phyloP scores from a whole-genome alignment of 2,888 invertebrate genomes.

The Diabrotica balteata region DNA sequence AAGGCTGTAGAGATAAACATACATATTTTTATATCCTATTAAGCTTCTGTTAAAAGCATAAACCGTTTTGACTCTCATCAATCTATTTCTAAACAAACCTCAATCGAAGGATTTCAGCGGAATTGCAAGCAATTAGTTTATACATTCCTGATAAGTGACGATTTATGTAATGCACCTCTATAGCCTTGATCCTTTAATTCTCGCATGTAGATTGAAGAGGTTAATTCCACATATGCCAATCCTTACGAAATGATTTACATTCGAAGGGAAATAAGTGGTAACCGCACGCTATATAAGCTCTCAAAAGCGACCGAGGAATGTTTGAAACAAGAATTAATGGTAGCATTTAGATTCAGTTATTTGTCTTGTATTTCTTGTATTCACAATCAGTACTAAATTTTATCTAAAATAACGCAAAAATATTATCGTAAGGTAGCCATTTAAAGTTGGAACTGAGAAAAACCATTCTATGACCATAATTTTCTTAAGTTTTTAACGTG shows the following conservation, averaged over 20 bases:
- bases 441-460: too few relatives aligned
- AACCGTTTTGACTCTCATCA: too few relatives aligned
- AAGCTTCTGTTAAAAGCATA: too few relatives aligned
- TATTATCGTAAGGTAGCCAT: too few relatives aligned
- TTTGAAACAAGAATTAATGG: neutral
- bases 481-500: too few relatives aligned
- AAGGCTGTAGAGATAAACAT: too few relatives aligned
- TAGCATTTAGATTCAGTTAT: neutral
- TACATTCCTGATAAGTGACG: constrained; percentile 12
- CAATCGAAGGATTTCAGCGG: too few relatives aligned
- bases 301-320: constrained; percentile 9
- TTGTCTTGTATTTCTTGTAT: neutral
- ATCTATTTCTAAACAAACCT: too few relatives aligned
- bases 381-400: neutral
- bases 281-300: neutral
- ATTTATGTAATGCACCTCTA: too few relatives aligned
- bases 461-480: too few relatives aligned
- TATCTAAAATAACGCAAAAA: too few relatives aligned
- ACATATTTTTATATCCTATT: too few relatives aligned
- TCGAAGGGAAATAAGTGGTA: constrained; percentile 7
- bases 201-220: constrained; percentile 9
- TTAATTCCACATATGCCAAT: constrained; percentile 17
- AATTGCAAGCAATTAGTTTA: neutral
- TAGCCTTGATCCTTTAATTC: constrained; percentile 2
- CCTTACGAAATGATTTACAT: constrained; percentile 11